These are phyloP conservation scores for Paratrypauchen microcephalus DNA, from an alignment of 2,797 vertebrate species.

Conservation along the genomic window DNA sequence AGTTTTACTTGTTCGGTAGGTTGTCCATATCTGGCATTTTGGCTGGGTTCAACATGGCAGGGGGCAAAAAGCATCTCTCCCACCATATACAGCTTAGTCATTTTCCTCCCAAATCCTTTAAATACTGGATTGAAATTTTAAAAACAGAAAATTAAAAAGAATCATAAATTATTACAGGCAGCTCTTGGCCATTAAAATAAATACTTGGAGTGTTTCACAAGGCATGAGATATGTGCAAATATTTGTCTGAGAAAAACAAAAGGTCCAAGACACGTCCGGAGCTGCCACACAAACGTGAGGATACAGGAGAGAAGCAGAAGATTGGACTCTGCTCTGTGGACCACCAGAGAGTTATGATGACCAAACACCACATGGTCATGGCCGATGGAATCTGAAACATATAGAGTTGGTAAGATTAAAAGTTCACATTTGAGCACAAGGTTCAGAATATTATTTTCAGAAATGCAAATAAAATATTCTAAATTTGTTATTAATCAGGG, in stretches of 20 bases:
- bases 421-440: not conserved
- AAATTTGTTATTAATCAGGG: not conserved
- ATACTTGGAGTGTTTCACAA: slow-evolving; percentile 46
- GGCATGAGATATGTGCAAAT: slow-evolving; percentile 57
- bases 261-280: slow-evolving; percentile 44
- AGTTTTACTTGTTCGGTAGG: slow-evolving; percentile 42
- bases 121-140: slow-evolving; percentile 14
- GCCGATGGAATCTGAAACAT: slow-evolving; percentile 80
- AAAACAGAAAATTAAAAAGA: slow-evolving; percentile 3
- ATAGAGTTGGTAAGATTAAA: slow-evolving; percentile 18
- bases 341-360: slow-evolving; percentile 30
- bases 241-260: slow-evolving; percentile 26
- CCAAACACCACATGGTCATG: slow-evolving; percentile 50
- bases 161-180: slow-evolving; percentile 15
- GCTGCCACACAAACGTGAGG: slow-evolving; percentile 39
- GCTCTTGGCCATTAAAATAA: slow-evolving; percentile 53
- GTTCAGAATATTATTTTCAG: not conserved
- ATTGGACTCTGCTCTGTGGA: slow-evolving; percentile 22
- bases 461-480: not conserved
- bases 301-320: slow-evolving; percentile 20
- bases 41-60: slow-evolving; percentile 6
- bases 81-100: slow-evolving; percentile 21
- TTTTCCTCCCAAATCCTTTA: not conserved
- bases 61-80: slow-evolving; percentile 6
- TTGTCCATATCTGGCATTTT: slow-evolving; percentile 49